These are phyloP conservation scores for Chrysolina oricalcia DNA, from an alignment of 2,888 invertebrate species.

Conservation along the genomic window DNA sequence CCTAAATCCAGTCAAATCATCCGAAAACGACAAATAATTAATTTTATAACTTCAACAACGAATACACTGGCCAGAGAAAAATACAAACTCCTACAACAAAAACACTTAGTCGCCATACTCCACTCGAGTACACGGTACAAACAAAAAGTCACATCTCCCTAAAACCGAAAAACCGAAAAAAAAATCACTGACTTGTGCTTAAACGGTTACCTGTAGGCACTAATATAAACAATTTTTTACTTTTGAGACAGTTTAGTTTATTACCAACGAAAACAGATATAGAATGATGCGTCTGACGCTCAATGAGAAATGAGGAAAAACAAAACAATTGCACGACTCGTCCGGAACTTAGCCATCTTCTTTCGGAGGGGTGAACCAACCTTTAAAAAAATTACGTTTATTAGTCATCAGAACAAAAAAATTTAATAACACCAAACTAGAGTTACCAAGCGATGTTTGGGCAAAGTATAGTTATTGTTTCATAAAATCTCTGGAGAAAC, in stretches of 20 bases:
- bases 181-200: slow-evolving; percentile 24
- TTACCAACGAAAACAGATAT: slow-evolving; percentile 51
- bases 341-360: slow-evolving; percentile 85
- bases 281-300: slow-evolving; percentile 57
- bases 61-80: slow-evolving; percentile 45
- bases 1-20: slow-evolving; percentile 27
- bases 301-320: slow-evolving; percentile 50
- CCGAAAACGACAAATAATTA: not conserved
- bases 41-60: slow-evolving; percentile 19
- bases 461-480: too few species aligned
- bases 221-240: slow-evolving; percentile 59
- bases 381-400: slow-evolving; percentile 73
- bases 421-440: too few species aligned
- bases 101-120: slow-evolving; percentile 45
- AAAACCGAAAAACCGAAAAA: slow-evolving; percentile 24
- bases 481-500: too few species aligned
- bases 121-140: slow-evolving; percentile 39
- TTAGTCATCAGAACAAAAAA: not conserved
- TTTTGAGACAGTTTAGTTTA: slow-evolving; percentile 34
- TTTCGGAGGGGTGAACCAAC: slow-evolving; percentile 93
- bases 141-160: slow-evolving; percentile 41
- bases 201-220: slow-evolving; percentile 60
- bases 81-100: slow-evolving; percentile 41
- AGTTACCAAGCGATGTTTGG: too few species aligned
- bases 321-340: slow-evolving; percentile 50